A percentile compares a stretch with the other conserved stretches of the same genome.
These are phyloP conservation scores for Cherax destructor DNA, from an alignment of 1,140 invertebrate species.

Conservation along the genomic window DNA sequence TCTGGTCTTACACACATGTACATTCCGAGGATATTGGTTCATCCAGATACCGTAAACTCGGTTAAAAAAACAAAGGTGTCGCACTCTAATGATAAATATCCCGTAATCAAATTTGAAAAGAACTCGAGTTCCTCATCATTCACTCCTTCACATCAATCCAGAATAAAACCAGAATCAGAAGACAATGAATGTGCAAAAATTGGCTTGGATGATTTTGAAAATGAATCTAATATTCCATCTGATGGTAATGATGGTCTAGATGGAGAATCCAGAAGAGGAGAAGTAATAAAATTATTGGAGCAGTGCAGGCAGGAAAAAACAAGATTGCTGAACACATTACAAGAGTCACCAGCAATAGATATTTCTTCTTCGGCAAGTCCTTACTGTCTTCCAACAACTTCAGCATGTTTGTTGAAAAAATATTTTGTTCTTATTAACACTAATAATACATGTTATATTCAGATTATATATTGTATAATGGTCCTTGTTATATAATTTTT, in stretches of 20 bases:
- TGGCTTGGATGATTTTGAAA: neutral
- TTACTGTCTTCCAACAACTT: conserved; percentile 9
- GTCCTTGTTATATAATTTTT: too few relatives aligned
- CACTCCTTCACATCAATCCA: neutral
- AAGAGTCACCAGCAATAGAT: conserved; percentile 8
- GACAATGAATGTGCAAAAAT: neutral
- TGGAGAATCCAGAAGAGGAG: neutral
- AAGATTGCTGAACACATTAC: neutral
- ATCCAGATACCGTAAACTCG: conserved; percentile 3
- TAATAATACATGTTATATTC: too few relatives aligned
- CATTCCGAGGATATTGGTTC: conserved; percentile 28
- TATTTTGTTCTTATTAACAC: too few relatives aligned
- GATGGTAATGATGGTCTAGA: neutral
- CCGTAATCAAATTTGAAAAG: neutral
- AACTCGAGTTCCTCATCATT: neutral
- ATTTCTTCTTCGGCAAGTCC: conserved; percentile 6
- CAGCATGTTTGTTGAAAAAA: neutral
- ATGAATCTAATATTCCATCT: neutral
- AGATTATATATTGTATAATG: too few relatives aligned
- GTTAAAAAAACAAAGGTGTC: neutral
- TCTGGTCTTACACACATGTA: conserved; percentile 36
- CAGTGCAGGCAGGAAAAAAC: neutral
- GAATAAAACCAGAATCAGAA: neutral
- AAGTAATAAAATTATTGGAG: neutral
- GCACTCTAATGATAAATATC: neutral